These are phyloP conservation scores for Acutogordius australiensis DNA, from an alignment of 2,888 invertebrate genomes.

Conservation along the genomic window DNA sequence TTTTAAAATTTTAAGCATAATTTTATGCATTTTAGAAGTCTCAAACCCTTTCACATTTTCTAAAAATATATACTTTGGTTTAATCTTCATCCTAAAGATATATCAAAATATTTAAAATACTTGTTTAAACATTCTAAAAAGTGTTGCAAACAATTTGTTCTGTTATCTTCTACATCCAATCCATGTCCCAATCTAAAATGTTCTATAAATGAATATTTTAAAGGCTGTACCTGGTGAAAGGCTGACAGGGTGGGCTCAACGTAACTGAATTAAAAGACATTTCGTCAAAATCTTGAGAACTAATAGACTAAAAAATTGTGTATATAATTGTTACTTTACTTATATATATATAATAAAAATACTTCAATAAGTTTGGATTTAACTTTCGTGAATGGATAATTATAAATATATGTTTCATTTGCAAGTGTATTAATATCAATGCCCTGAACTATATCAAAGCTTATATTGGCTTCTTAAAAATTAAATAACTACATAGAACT, in stretches of 20 bases:
- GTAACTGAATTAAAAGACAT: slow-evolving; percentile 42
- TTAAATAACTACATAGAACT: slow-evolving; percentile 31
- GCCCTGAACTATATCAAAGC: not conserved
- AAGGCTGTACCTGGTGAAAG: slow-evolving; percentile 44
- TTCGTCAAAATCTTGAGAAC: slow-evolving; percentile 34
- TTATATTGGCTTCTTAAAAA: not conserved
- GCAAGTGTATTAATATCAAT: not conserved
- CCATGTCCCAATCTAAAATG: no score
- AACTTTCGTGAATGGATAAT: not conserved
- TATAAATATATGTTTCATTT: not conserved
- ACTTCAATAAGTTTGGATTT: not conserved
- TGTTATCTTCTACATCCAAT: no score
- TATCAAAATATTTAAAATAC: slow-evolving; percentile 16
- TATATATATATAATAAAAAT: not conserved
- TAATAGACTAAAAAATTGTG: slow-evolving; percentile 48
- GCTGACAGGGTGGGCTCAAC: slow-evolving; percentile 95
- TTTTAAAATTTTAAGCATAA: slow-evolving; percentile 35
- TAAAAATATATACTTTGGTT: slow-evolving; percentile 44
- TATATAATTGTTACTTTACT: no score
- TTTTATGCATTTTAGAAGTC: slow-evolving; percentile 39
- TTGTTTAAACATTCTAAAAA: not conserved
- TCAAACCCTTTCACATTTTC: slow-evolving; percentile 94
- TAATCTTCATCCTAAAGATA: slow-evolving; percentile 18
- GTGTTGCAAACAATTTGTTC: not conserved
- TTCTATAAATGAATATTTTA: not conserved